These are phyloP conservation scores for Drosophila atripex DNA, from an alignment of 2,888 invertebrate species.

Conservation along the genomic window DNA sequence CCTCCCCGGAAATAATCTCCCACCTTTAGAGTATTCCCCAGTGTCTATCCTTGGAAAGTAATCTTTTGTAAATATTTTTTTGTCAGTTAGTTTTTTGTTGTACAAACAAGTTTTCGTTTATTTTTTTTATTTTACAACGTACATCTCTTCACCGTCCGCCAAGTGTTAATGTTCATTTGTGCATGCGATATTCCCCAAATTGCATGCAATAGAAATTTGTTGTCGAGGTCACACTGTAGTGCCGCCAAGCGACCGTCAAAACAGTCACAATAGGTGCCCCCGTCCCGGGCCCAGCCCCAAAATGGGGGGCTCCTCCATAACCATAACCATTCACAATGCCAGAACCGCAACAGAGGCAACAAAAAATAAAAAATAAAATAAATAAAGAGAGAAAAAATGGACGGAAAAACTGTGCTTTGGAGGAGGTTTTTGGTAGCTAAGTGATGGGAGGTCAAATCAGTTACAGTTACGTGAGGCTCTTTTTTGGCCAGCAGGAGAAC, in stretches of 20 bases:
- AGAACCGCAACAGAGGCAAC: conserved; percentile 31
- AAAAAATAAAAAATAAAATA: conserved; percentile 28
- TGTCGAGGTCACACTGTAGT: conserved; percentile 52
- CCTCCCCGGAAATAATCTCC: neutral
- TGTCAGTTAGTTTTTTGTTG: conserved; percentile 49
- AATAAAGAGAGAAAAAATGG: conserved; percentile 5
- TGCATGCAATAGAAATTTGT: conserved; percentile 66
- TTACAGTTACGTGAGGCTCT: conserved; percentile 48
- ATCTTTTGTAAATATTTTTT: conserved; percentile 40
- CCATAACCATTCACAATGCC: conserved; percentile 45
- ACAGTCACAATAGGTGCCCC: conserved; percentile 5
- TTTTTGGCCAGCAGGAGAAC: conserved; percentile 40
- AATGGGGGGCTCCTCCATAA: conserved; percentile 11
- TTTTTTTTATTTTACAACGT: conserved; percentile 22
- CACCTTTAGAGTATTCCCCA: conserved; percentile 3
- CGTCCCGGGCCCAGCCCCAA: neutral
- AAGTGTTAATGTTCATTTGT: conserved; percentile 78
- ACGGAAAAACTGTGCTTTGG: conserved; percentile 41
- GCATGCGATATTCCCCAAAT: conserved; percentile 61
- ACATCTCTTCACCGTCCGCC: conserved; percentile 48
- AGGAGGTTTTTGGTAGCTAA: conserved; percentile 54
- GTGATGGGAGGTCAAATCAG: conserved; percentile 56
- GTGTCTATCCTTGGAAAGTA: neutral
- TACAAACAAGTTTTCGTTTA: conserved; percentile 53
- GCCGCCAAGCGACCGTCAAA: conserved; percentile 39